These are phyloP conservation scores for Scolopax mira DNA, from an alignment of 2,113 vertebrate species.

Conservation along the genomic window DNA sequence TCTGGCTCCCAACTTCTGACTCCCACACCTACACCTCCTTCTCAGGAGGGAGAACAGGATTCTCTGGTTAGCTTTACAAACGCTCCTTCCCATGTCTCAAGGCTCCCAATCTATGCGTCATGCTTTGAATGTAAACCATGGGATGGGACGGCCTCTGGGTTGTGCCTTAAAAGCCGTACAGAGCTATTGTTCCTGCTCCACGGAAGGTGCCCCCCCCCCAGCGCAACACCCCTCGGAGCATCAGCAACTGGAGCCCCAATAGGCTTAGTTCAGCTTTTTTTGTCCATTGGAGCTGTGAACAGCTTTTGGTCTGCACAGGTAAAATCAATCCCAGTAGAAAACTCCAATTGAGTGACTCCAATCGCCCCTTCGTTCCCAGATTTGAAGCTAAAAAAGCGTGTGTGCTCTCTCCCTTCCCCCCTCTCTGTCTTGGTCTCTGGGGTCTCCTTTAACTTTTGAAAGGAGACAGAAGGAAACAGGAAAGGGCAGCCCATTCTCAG, in stretches of 20 bases:
- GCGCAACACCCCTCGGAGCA: not conserved
- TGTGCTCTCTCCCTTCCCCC: not conserved
- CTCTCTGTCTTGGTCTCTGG: not conserved
- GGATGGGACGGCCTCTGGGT: not conserved
- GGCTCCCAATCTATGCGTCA: constrained; percentile 42
- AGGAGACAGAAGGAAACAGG: constrained; percentile 3
- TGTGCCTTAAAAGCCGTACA: not conserved
- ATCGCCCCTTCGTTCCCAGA: not conserved
- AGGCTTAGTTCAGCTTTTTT: not conserved
- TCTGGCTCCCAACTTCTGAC: constrained; percentile 8
- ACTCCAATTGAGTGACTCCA: not conserved
- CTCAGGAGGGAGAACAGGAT: constrained; percentile 61
- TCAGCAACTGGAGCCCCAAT: not conserved
- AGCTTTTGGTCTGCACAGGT: not conserved
- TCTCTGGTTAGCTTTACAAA: constrained; percentile 55
- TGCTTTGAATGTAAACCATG: not conserved
- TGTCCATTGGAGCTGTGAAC: not conserved
- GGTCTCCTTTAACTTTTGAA: constrained; percentile 19
- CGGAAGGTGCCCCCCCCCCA: not conserved
- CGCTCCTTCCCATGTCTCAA: constrained; percentile 50
- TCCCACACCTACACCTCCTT: constrained; percentile 65
- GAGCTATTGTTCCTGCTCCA: not conserved
- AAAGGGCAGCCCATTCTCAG: constrained; percentile 58
- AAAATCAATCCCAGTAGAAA: not conserved
- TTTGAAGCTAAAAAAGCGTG: not conserved